Evolutionary conservation across 92 coral and sea anemone species (phyloP), one percentile per base, ranked within the genome.

Genomic region (Ricordea florida): DNA sequence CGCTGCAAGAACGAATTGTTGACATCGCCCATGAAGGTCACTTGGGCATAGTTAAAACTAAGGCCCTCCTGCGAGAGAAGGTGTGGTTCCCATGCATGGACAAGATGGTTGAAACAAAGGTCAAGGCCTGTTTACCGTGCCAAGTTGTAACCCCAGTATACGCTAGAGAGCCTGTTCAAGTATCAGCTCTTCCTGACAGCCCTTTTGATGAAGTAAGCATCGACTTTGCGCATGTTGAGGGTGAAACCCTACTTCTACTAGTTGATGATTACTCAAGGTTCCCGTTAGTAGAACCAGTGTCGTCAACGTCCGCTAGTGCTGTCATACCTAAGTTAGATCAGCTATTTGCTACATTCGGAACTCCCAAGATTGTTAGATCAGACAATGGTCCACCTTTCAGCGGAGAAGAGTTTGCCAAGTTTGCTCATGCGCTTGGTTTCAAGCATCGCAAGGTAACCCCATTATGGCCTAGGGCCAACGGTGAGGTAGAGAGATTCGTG

Each of bases 371-470:
- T 2, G 79, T 83, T 4, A 59, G 51, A 28, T 65, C 84, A 28
- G 86, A 83, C 52, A 84, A 84, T 55, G 90, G 90, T 27, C 90
- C 94, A 8, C 88, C 88, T 18, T 89, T 76, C 59, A 90, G 55
- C 36, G 66, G 89, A 15, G 34, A 52, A 8, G 80, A 73, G 4
- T 81, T 72, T 38, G 47, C 35, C 21, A 18, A 72, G 43, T 90
- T 81, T 42, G 83, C 82, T 23, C 61, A 52, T 1, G 52, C 44
- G 21, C 70, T 86, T 28, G 89, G 84, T 28, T 85, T 86, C 51
- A 57, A 20, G 18, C 88, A 89, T 38, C 72, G 90, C 38, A 89
- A 89, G 38, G 71, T 85, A 3, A 85, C 91, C n/a, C 85, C 86
- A 2, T 59, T 58, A 4, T 90, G 86, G 89, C 91, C 85, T 8